Base-by-base conservation (phyloP, 2,113 vertebrate genomes). In the Tachysurus vachellii region DNA sequence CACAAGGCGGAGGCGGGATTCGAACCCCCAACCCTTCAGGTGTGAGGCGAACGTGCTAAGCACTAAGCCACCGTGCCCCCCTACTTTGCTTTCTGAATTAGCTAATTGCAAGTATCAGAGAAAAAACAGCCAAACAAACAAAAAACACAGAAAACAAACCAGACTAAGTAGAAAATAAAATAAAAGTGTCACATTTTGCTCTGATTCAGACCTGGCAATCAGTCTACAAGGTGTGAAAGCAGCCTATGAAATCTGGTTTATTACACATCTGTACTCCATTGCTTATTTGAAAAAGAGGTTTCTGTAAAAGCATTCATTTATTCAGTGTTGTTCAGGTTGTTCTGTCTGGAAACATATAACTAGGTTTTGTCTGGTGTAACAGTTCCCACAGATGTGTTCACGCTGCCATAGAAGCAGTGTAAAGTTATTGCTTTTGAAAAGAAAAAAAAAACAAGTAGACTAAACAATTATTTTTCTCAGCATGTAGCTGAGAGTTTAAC, bases 291-390 rank as follows among this genome's bases (percentile, higher is more conserved):
- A 56, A 56, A 36, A 36, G 53, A 79, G 28, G 21, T 80, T 80
- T 56, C 76, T 31, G 50, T 21, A 80, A 57, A 80, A 36, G n/a
- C n/a, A 57, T 53, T 31, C 26, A 57, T 57, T 28, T 57, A 80
- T 28, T 80, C 6, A 56, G 16, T 16, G 56, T 16, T 56, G 23
- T 54, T 77, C 47, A 17, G 9, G 26, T 13, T 76, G 76, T 23
- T 26, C 44, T 75, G 42, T 75, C 71, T 75, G 71, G 11, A 26
- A 50, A n/a, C n/a, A 76, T 36, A 31, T 47, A 77, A 16, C 6
- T 53, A 47, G 44, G 13, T n/a, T 79, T 79, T 56, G 76, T 79
- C 76, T 56, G 76, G 16, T 79, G 23, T n/a, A 77, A 77, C 47
- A 77, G 19, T 54, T 54, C 26, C n/a, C 50, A n/a, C 26, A 26